Base-by-base conservation (phyloP, 2,113 vertebrate genomes). In the Grus americana region DNA sequence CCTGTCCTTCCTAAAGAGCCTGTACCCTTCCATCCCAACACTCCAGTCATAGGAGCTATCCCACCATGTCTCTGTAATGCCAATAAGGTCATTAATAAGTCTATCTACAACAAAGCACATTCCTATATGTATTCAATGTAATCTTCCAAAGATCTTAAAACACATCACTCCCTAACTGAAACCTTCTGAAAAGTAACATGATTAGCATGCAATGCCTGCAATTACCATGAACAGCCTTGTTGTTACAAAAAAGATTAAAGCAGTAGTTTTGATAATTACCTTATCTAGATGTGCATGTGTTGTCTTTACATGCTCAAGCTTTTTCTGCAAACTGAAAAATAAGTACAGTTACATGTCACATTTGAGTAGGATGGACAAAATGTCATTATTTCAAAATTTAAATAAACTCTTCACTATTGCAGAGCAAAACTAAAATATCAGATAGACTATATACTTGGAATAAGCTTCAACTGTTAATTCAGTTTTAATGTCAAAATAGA, bases 261-360 rank as follows among this genome's bases (percentile, higher is more conserved):
- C 42, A 79, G 21, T 62, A 55, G 7, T 54, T 90, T 49, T 78
- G 6, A 7, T 66, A 93, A 68, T 97, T 99, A 99, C 99, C 99
- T 99, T 99, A 98, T 99, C 99, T 73, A 99, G 98, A 96, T 99
- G 99, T 17, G 98, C 98, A 10, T 96, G 98, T 50, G 97, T 97
- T 71, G 97, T 84, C 97, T 98, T 98, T 80, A 98, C 73, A 89
- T 98, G 93, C 29, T 98, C 97, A 66, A 99, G 97, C 79, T 99
- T 99, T 96, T 99, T 98, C 93, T 98, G 97, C 46, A 99, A 98
- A 98, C 99, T 99, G 94, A 96, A 86, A 42, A 97, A 96, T 7
- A 97, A 91, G 42, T 50, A 46, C 42, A 93, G 46, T 94, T 94
- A 80, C 36, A 95, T 36, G 62, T 76, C 5, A 0, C 5, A 23